Percentiles rank a stretch among this genome's conserved stretches.
phyloP scores from a whole-genome alignment of 2,797 vertebrate species.

The Todus mexicanus region DNA sequence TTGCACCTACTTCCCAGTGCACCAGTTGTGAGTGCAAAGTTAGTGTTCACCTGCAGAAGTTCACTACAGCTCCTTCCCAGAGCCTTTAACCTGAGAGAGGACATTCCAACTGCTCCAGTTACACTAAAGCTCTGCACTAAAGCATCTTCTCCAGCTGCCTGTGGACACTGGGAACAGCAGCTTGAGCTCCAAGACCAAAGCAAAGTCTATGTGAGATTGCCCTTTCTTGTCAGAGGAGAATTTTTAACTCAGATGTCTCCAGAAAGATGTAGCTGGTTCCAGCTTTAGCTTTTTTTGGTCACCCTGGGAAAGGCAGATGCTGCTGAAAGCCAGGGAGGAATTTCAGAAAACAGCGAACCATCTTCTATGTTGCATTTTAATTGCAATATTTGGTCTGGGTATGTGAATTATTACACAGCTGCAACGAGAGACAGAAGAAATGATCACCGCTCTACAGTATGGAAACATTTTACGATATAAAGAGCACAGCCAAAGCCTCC shows the following conservation, averaged over 20 bases:
- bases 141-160: background rate
- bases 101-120: background rate
- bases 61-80: background rate
- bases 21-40: background rate
- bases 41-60: background rate
- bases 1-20: background rate
- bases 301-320: rapidly evolving
- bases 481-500: background rate
- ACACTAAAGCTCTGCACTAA: background rate
- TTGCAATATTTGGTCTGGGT: background rate
- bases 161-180: background rate
- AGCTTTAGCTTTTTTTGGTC: background rate
- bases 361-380: background rate
- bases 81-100: background rate
- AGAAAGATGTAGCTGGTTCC: background rate
- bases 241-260: background rate
- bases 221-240: background rate
- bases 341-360: background rate
- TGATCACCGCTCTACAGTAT: background rate
- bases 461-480: background rate
- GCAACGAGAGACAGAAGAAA: background rate
- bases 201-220: background rate
- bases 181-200: background rate
- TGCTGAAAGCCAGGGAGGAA: background rate
- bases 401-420: background rate